Base-by-base conservation (phyloP, 2,888 invertebrate genomes). In the Harpagoxenus sublaevis region DNA sequence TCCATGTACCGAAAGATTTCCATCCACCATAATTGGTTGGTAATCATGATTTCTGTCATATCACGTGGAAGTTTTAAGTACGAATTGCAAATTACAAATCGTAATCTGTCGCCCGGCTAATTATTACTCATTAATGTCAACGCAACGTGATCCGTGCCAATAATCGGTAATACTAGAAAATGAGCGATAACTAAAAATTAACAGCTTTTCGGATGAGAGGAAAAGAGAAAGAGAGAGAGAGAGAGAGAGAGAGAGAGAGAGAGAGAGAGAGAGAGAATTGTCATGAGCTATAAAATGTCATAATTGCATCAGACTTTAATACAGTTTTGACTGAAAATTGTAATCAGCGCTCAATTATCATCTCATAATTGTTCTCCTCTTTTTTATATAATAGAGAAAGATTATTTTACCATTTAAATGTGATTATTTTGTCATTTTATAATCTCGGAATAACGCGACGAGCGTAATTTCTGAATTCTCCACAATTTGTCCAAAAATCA, bases 111-210 rank as follows among this genome's bases (percentile, higher is more conserved):
- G 48, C 18, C 8, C 18, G 39, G 60, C 48, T 60, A 35, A 48
- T 79, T 62, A 79, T 60, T 66, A 39, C 70, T 70, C n/a, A 70
- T 79, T 79, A 60, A 70, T 31, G 48, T 78, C 77, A 42, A n/a
- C 66, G 60, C 15, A 28, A 53, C 3, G 60, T 70, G 48, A 68
- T 68, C 45, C 42, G 10, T 23, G 31, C n/a, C 60, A 35, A 60
- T 79, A 79, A 79, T 70, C n/a, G n/a, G 31, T 8, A 15, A 18
- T 2, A 35, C 12, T 48, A 23, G 48, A 35, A 28, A 79, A 79
- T 18, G 71, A 70, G 48, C 39, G 45, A 23, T 60, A 15, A 35
- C 48, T 48, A 70, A 79, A 48, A 70, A 60, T 70, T 60, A 60
- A 79, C 35, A 28, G 28, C 18, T 79, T 45, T 68, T 62, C 28